phyloP scores from a whole-genome alignment of 30 jellyfish, hydroid and myxozoan genomes.

The Morbakka virulenta region DNA sequence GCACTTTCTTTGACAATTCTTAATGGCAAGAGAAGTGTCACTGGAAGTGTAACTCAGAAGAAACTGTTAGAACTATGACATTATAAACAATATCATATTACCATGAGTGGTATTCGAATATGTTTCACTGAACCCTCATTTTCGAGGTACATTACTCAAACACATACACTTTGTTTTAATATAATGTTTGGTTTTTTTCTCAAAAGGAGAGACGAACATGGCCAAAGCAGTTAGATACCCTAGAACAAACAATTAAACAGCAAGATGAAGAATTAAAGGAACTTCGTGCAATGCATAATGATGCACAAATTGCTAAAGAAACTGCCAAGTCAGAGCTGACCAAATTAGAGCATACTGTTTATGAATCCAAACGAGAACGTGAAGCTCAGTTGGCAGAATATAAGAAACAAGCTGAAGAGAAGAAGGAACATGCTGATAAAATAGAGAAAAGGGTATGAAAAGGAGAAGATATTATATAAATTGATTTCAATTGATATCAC shows the following conservation, averaged over 20 bases:
- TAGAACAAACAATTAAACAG: slow-evolving; percentile 87
- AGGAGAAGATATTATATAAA: too few relatives aligned
- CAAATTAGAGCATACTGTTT: slow-evolving; percentile 85
- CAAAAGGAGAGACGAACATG: slow-evolving; percentile 88
- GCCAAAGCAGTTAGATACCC: slow-evolving; percentile 89
- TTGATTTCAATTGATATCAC: too few relatives aligned
- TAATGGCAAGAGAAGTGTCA: too few relatives aligned
- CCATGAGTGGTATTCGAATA: too few relatives aligned
- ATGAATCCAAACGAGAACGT: slow-evolving; percentile 87
- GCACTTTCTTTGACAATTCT: too few relatives aligned
- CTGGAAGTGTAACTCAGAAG: too few relatives aligned
- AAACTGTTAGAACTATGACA: too few relatives aligned
- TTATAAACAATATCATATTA: too few relatives aligned
- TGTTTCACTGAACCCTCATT: background rate
- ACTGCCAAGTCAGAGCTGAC: slow-evolving; percentile 85
- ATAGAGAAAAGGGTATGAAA: slow-evolving; percentile 92
- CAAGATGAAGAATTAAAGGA: slow-evolving; percentile 88
- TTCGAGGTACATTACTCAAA: background rate
- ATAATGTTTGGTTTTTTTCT: background rate
- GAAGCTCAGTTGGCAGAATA: slow-evolving; percentile 86
- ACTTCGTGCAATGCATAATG: slow-evolving; percentile 83
- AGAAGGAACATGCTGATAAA: slow-evolving; percentile 96
- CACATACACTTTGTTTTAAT: background rate
- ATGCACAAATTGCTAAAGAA: slow-evolving; percentile 95
- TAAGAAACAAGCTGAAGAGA: slow-evolving; percentile 96